phyloP scores from a whole-genome alignment of 2,888 invertebrate genomes.

The Hoplodrina blanda region DNA sequence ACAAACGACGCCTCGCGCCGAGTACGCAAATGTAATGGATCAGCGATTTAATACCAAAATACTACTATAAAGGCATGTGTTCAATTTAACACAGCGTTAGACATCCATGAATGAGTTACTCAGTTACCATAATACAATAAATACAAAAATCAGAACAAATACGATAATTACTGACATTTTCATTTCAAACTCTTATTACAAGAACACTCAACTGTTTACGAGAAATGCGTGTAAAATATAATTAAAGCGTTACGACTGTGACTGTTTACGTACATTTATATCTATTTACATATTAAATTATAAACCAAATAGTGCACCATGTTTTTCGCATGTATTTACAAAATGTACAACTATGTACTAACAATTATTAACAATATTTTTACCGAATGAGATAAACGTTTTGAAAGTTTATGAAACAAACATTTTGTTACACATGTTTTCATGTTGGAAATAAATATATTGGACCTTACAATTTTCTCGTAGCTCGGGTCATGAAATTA shows the following conservation, averaged over 20 bases:
- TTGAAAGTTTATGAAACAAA: constrained; percentile 60
- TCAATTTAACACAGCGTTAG: constrained; percentile 47
- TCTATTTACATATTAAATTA: constrained; percentile 74
- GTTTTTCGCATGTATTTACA: constrained; percentile 84
- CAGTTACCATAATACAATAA: constrained; percentile 37
- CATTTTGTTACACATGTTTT: constrained; percentile 49
- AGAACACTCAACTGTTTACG: constrained; percentile 59
- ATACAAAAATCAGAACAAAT: constrained; percentile 41
- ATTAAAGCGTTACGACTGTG: constrained; percentile 68
- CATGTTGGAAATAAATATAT: constrained; percentile 69
- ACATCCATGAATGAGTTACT: constrained; percentile 51
- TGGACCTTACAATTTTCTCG: constrained; percentile 72
- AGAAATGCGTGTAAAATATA: constrained; percentile 61
- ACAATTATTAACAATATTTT: constrained; percentile 86
- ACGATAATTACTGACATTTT: constrained; percentile 44
- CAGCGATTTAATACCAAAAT: constrained; percentile 46
- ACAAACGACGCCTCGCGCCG: constrained; percentile 50
- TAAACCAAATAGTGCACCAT: constrained; percentile 85
- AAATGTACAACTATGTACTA: constrained; percentile 85
- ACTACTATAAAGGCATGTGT: constrained; percentile 46
- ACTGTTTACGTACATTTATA: constrained; percentile 70
- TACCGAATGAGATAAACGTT: constrained; percentile 66
- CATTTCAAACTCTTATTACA: constrained; percentile 51
- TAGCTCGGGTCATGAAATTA: constrained; percentile 59
- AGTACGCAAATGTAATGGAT: constrained; percentile 45